Conservation (phyloP, 2,113 vertebrate species). For the Psilopogon haemacephalus region DNA sequence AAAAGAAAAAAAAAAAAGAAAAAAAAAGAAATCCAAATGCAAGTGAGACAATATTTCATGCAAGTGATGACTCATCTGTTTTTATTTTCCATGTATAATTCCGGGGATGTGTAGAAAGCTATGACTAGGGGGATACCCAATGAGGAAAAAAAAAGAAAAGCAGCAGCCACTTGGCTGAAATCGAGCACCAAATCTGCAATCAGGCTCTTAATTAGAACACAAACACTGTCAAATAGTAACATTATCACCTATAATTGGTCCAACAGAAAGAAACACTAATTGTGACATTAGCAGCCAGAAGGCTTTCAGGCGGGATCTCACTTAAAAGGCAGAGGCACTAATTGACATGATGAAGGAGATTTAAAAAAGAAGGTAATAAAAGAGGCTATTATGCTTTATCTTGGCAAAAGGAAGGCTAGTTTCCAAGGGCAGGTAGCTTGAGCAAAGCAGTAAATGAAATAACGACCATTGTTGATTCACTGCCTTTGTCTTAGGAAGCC, state of each 20-base stretch:
- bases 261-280: conserved; percentile 66
- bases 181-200: conserved; percentile 46
- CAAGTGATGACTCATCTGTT: conserved; percentile 45
- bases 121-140: conserved; percentile 1
- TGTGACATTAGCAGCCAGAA: conserved; percentile 65
- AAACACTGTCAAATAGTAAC: conserved; percentile 66
- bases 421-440: conserved; percentile 30
- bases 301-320: conserved; percentile 50
- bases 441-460: conserved; percentile 29
- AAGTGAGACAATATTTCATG: conserved; percentile 35
- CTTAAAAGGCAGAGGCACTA: conserved; percentile 61
- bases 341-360: conserved; percentile 55
- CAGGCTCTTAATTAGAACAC: conserved; percentile 70
- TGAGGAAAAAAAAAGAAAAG: conserved; percentile 29
- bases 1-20: too few species aligned
- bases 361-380: conserved; percentile 44
- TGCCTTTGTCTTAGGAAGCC: conserved; percentile 23
- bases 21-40: too few species aligned
- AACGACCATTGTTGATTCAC: conserved; percentile 50
- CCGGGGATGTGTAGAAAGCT: neutral
- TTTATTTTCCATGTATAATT: conserved; percentile 30
- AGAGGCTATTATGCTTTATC: conserved; percentile 37
- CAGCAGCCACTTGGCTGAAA: conserved; percentile 37
- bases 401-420: conserved; percentile 33
- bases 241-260: conserved; percentile 73